Base-by-base conservation (phyloP, 37 sponge, comb jelly and placozoan species). In the Tethya wilhelma region DNA sequence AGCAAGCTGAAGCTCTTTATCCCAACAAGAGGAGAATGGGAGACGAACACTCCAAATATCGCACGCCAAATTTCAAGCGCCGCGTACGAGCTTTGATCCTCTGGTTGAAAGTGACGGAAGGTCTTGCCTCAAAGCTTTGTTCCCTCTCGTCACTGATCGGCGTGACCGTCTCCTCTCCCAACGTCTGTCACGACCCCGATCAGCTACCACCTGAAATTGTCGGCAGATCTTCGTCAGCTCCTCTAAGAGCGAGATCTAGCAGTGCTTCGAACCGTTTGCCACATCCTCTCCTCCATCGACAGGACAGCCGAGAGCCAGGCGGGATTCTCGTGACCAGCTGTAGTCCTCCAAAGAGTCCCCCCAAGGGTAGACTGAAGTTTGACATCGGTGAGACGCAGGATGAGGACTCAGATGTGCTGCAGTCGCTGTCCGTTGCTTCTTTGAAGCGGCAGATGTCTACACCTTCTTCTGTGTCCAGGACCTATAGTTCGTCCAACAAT, bases 81-180 rank as follows among this genome's bases (percentile, higher is more conserved):
- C 71, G 78, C 28, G 65, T 68, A 20, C 69, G 67, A 12, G 88
- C 88, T 38, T 71, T 92, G 39, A 57, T 63, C 6, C 80, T 92
- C 58, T 92, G 92, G 92, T 29, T 19, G 17, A 87, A 87, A 71
- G 77, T 92, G 34, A 87, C 88, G 0, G 19, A 46, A 0, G 72
- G 77, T 3, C 64, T 92, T 0, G 76, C 88, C 0, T 29, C 79
- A 11, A 45, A 44, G 9, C 76, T 92, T 22, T 44, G 62, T 20
- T 6, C 37, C 0, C 70, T 92, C 38, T 83, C 92, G 3, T 45
- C 34, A 1, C 84, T 84, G 88, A 66, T 87, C 37, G 88, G 81
- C 17, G 44, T 39, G 26, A 29, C 1, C 5, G 70, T 90, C 14
- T 36, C 38, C 30, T 23, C 5, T 0, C 75, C 81, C 0, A 37